phyloP scores from a whole-genome alignment of 2,888 invertebrate genomes.

The Stegophylla sp. region DNA sequence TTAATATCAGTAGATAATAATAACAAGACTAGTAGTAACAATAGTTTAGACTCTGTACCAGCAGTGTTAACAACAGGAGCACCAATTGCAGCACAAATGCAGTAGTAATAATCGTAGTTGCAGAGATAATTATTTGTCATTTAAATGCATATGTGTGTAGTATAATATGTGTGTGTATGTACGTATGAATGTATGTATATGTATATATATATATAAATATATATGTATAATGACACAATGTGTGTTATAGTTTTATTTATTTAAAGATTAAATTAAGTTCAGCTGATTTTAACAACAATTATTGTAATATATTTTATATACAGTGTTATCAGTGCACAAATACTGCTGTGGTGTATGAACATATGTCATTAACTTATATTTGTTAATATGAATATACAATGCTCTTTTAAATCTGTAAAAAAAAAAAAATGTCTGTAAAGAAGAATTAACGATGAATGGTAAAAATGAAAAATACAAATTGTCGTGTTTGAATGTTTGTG shows the following conservation, averaged over 20 bases:
- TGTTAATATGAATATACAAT: slow-evolving; percentile 11
- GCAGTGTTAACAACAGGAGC: slow-evolving; percentile 2
- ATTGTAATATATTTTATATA: slow-evolving; percentile 8
- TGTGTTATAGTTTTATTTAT: slow-evolving; percentile 18
- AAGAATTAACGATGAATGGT: slow-evolving; percentile 7
- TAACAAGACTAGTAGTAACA: slow-evolving; percentile 35
- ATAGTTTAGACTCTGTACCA: slow-evolving; percentile 30
- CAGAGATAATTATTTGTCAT: slow-evolving; percentile 28
- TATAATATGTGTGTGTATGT: neutral
- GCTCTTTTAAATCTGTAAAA: neutral
- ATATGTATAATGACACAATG: neutral
- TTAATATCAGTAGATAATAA: slow-evolving; percentile 38
- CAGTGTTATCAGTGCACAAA: slow-evolving; percentile 7
- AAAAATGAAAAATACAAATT: neutral
- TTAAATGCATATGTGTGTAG: neutral
- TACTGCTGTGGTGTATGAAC: slow-evolving; percentile 3
- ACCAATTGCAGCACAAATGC: slow-evolving; percentile 22
- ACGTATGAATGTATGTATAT: neutral
- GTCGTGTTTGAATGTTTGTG: slow-evolving; percentile 1
- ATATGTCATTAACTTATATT: neutral
- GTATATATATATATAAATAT: slow-evolving; percentile 3
- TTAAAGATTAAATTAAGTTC: slow-evolving; percentile 17
- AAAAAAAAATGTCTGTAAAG: neutral
- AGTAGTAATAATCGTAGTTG: slow-evolving; percentile 5
- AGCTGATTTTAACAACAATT: neutral